These are phyloP conservation scores for Mobula birostris DNA, from an alignment of 2,113 vertebrate species.

Conservation along the genomic window DNA sequence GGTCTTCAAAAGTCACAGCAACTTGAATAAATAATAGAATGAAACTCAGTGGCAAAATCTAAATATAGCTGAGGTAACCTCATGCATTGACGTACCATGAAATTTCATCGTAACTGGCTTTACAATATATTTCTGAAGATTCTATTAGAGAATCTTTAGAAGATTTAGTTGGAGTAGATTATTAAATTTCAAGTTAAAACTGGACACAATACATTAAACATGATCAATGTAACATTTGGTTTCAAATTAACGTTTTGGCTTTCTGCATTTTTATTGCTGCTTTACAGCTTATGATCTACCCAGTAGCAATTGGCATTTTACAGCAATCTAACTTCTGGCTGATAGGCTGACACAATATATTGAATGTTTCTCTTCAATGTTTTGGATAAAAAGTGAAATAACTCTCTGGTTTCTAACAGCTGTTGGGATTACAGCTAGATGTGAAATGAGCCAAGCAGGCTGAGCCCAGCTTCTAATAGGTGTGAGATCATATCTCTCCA, in stretches of 20 bases:
- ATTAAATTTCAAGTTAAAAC: slow-evolving; percentile 52
- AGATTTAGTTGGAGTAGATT: slow-evolving; percentile 42
- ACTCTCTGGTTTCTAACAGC: background rate
- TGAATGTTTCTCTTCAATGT: background rate
- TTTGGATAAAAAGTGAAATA: background rate
- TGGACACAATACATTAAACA: slow-evolving; percentile 47
- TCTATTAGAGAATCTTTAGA: slow-evolving; percentile 42
- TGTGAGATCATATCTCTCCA: background rate
- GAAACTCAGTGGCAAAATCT: slow-evolving; percentile 46
- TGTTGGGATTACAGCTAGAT: background rate
- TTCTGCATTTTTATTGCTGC: background rate
- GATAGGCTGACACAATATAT: background rate
- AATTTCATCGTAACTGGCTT: slow-evolving; percentile 52
- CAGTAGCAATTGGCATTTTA: background rate
- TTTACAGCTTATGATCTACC: background rate
- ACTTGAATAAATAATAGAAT: slow-evolving; percentile 15
- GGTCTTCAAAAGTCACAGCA: background rate
- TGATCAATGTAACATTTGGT: slow-evolving; percentile 33
- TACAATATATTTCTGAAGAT: slow-evolving; percentile 46
- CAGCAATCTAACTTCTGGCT: background rate
- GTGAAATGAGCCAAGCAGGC: background rate
- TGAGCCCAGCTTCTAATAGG: background rate
- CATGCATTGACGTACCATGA: slow-evolving; percentile 55
- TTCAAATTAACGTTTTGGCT: background rate
- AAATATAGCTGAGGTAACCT: slow-evolving; percentile 56